Conservation (phyloP, 1,140 invertebrate genomes). For the Drosophila mayri region DNA sequence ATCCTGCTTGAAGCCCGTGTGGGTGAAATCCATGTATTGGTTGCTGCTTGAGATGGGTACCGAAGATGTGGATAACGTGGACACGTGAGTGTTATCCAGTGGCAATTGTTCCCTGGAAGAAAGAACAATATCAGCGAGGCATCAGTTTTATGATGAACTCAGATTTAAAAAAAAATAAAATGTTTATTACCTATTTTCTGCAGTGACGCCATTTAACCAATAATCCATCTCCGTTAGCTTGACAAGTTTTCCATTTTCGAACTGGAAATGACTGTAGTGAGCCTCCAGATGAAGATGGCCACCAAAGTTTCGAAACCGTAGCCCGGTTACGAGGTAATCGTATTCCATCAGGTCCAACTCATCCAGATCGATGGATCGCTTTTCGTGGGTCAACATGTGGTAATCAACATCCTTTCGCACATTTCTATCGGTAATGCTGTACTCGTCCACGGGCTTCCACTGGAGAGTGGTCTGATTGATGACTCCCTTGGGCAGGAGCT, state of each 20-base stretch:
- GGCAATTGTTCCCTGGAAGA: slow-evolving; percentile 86
- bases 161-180: no score
- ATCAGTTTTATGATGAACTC: neutral
- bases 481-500: slow-evolving; percentile 87
- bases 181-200: no score
- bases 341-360: slow-evolving; percentile 88
- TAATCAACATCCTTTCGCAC: slow-evolving; percentile 88
- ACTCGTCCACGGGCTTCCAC: slow-evolving; percentile 90
- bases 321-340: slow-evolving; percentile 87
- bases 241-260: slow-evolving; percentile 89
- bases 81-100: slow-evolving; percentile 88
- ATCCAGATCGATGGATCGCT: slow-evolving; percentile 92
- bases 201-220: no score
- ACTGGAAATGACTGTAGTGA: slow-evolving; percentile 91
- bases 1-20: slow-evolving; percentile 90
- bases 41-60: slow-evolving; percentile 88
- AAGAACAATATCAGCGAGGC: neutral
- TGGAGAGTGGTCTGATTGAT: slow-evolving; percentile 87
- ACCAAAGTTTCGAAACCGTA: slow-evolving; percentile 91
- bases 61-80: slow-evolving; percentile 87
- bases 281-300: slow-evolving; percentile 94
- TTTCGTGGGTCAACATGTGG: slow-evolving; percentile 90
- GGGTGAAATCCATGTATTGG: slow-evolving; percentile 91
- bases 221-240: slow-evolving; percentile 64
- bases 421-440: slow-evolving; percentile 86